Percentiles rank a stretch among this genome's conserved stretches.
These are phyloP conservation scores for Eublepharis macularius DNA, from an alignment of 2,113 vertebrate species.

Conservation along the genomic window DNA sequence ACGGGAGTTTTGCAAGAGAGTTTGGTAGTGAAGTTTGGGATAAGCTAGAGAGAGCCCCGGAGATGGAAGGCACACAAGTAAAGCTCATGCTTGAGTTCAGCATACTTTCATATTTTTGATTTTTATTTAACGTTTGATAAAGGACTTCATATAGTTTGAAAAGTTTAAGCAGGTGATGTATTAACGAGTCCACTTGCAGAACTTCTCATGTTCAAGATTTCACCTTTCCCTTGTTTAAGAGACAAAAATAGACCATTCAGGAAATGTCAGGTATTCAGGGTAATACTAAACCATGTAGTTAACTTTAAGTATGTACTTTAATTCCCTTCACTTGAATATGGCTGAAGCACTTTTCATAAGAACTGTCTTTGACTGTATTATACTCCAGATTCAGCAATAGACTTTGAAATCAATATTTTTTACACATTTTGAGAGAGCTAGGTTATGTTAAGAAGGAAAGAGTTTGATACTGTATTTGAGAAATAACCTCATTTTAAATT, in stretches of 20 bases:
- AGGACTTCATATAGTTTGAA: not conserved
- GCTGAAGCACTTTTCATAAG: not conserved
- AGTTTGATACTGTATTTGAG: not conserved
- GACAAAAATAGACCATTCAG: not conserved
- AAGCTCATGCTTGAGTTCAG: no score
- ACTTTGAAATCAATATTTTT: not conserved
- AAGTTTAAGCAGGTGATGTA: not conserved
- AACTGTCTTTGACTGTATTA: not conserved
- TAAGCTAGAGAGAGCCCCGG: no score
- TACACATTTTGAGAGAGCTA: not conserved
- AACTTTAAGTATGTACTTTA: not conserved
- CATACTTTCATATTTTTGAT: not conserved
- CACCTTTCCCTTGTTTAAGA: not conserved
- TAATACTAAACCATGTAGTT: not conserved
- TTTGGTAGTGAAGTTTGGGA: no score
- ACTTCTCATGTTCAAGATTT: not conserved
- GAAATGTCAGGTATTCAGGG: not conserved
- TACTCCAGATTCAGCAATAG: not conserved
- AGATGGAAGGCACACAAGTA: no score
- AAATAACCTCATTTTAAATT: not conserved
- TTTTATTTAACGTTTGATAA: conserved; percentile 7
- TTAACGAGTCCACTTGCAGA: not conserved
- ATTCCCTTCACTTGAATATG: not conserved
- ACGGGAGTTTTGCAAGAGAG: no score
- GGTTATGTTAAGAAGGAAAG: not conserved